Evolutionary conservation across 1,140 invertebrate species (phyloP).

Genomic region (Tetramorium simillimum): DNA sequence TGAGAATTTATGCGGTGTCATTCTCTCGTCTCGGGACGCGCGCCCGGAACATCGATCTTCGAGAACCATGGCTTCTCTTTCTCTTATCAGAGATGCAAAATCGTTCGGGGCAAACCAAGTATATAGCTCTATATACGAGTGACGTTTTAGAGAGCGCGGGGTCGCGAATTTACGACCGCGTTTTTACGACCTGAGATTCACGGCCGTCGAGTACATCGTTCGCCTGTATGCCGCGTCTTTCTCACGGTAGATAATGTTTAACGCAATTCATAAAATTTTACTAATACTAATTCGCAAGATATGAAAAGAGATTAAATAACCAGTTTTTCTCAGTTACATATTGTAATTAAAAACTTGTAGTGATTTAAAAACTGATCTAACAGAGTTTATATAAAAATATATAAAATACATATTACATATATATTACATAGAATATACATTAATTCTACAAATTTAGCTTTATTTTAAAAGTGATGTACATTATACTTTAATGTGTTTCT

Average conservation of each 20-base stretch:
- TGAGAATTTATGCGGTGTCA: slow-evolving; percentile 60
- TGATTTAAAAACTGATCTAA: neutral
- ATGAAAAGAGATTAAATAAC: neutral
- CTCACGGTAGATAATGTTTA: neutral
- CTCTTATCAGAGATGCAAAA: slow-evolving; percentile 53
- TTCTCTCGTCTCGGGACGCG: slow-evolving; percentile 45
- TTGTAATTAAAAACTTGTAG: neutral
- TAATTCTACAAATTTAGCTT: slow-evolving; percentile 2
- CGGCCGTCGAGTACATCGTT: slow-evolving; percentile 25
- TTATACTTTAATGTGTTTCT: neutral
- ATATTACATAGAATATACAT: neutral
- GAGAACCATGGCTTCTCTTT: slow-evolving; percentile 11
- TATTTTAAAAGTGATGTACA: neutral
- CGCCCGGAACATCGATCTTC: slow-evolving; percentile 44
- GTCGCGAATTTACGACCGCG: slow-evolving; percentile 53
- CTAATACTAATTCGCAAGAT: neutral
- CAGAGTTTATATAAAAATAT: neutral
- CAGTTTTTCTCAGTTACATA: neutral
- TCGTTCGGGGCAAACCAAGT: slow-evolving; percentile 31
- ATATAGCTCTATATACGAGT: slow-evolving; percentile 42
- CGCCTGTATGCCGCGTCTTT: neutral
- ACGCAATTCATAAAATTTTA: neutral
- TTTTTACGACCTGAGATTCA: slow-evolving; percentile 45
- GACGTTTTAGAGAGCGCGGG: neutral
- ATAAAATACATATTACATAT: too few species aligned